Conservation (phyloP, 2,113 vertebrate genomes). For the Phylloscopus trochilus region DNA sequence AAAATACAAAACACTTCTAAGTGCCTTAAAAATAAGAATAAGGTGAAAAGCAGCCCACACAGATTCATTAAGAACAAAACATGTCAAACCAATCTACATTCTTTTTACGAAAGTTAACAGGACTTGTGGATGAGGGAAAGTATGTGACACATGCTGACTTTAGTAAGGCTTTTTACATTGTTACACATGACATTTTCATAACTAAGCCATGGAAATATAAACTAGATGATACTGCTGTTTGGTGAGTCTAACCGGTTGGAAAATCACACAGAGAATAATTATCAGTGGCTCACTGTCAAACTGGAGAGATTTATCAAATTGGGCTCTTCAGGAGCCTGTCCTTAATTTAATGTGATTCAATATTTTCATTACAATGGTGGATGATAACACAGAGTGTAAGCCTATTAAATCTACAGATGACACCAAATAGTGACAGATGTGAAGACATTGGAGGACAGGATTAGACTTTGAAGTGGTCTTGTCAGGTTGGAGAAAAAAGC, state of each 20-base stretch:
- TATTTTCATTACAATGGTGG: constrained; percentile 23
- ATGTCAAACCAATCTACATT: background rate
- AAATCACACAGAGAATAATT: constrained; percentile 21
- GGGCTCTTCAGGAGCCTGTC: constrained; percentile 14
- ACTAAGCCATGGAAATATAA: background rate
- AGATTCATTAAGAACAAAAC: background rate
- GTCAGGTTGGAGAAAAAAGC: background rate
- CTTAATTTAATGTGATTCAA: constrained; percentile 39
- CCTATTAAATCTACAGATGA: constrained; percentile 28
- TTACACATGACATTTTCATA: constrained; percentile 18
- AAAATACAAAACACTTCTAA: background rate
- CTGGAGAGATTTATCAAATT: constrained; percentile 41
- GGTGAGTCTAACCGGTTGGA: background rate
- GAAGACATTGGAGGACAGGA: background rate
- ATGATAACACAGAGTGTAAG: constrained; percentile 7
- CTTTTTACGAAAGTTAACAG: background rate
- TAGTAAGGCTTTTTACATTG: background rate
- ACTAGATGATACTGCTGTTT: background rate
- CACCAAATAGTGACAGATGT: background rate
- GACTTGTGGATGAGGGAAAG: background rate
- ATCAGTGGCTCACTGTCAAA: constrained; percentile 17
- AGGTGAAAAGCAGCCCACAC: background rate
- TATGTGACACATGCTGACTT: background rate
- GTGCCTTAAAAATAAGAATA: background rate
- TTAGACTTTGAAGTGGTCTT: background rate